phyloP scores from a whole-genome alignment of 1,140 invertebrate species.

The Drosophila ogumai region DNA sequence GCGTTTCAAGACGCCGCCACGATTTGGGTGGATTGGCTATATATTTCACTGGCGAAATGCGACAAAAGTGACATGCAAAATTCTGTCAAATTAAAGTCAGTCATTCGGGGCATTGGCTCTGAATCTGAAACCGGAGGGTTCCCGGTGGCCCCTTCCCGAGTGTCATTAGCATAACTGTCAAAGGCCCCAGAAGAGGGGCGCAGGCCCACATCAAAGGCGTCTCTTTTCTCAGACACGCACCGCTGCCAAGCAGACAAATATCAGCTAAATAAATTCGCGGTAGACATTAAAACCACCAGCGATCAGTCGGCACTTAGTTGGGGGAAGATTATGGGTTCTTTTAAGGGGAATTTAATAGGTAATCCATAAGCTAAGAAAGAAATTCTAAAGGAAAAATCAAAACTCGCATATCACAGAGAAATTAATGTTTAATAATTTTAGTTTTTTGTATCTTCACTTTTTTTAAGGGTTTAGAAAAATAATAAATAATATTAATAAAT shows the following conservation, averaged over 20 bases:
- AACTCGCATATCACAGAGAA: not conserved
- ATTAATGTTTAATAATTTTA: too few relatives aligned
- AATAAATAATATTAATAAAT: too few relatives aligned
- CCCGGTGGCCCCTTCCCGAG: conserved; percentile 12
- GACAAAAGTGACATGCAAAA: conserved; percentile 78
- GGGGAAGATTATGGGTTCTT: not conserved
- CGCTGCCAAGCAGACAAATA: conserved; percentile 73
- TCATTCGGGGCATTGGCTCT: conserved; percentile 58
- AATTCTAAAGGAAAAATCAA: not conserved
- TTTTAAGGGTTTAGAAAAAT: too few relatives aligned
- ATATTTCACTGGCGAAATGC: conserved; percentile 49
- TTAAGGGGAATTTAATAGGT: not conserved
- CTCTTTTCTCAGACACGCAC: conserved; percentile 50
- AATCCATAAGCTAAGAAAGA: not conserved
- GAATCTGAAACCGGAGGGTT: conserved; percentile 8
- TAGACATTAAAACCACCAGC: conserved; percentile 43
- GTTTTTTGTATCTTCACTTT: too few relatives aligned
- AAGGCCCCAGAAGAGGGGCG: conserved; percentile 15
- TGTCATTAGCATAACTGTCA: conserved; percentile 82
- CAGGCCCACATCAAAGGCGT: conserved; percentile 52
- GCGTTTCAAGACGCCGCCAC: conserved; percentile 78
- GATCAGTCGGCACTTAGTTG: conserved; percentile 12
- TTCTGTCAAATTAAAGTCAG: conserved; percentile 83
- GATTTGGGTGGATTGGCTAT: conserved; percentile 46
- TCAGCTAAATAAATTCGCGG: conserved; percentile 55